Base-by-base conservation (phyloP, 2,113 vertebrate species). In the Microcebus jonahi region DNA sequence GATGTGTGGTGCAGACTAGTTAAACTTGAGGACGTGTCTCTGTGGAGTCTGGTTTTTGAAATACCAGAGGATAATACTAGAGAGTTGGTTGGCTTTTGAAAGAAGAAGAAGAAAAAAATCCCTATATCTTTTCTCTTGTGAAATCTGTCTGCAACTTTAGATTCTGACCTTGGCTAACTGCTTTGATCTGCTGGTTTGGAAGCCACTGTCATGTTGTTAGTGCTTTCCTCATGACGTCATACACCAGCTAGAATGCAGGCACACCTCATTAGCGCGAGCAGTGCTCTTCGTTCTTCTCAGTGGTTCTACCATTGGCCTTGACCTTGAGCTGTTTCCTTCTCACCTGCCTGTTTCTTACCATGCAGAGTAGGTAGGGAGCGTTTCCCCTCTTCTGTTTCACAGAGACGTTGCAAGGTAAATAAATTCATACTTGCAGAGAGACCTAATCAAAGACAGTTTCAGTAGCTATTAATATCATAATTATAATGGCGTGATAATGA, bases 201-300 rank as follows among this genome's bases (percentile, higher is more conserved):
- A 71, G 25, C 48, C 31, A 27, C 0, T 68, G 2, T 21, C 13
- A 1, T 18, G 48, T 36, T 29, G 11, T 63, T 14, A 13, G 31
- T 3, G 0, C 53, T 84, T 42, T 39, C 25, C 12, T 90, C 4
- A 0, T 36, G 57, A n/a, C 9, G 21, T 57, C 45, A 20, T 1
- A 9, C 21, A 8, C 21, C 0, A 4, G 17, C 3, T n/a, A 6
- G 0, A 8, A 5, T 13, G 42, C 73, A 63, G 79, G 18, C 14
- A 27, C 1, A 2, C 9, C 6, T 0, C 0, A 0, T 3, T 11
- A 29, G 21, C n/a, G 27, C 55, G 63, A 12, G 21, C 6, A 10
- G 25, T 14, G 65, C 12, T 63, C 65, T 67, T 31, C 31, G 8
- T 53, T 61, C 42, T 27, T 73, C 65, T 39, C 12, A 5, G 10